These are phyloP conservation scores for Leptatherina wallacei DNA, from an alignment of 2,797 vertebrate genomes.

Conservation along the genomic window DNA sequence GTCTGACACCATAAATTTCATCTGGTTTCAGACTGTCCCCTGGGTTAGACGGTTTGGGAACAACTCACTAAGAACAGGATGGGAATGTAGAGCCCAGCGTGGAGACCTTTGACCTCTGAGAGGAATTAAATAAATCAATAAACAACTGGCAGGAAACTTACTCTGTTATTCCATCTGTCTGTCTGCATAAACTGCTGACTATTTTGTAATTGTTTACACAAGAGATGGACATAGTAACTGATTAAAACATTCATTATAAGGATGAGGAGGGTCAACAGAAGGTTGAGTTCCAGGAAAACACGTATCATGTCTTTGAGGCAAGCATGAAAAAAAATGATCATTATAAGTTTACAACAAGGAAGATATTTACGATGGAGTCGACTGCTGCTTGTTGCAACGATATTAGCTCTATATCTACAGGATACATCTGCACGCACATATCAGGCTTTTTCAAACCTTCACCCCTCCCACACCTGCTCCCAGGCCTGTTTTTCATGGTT, in stretches of 20 bases:
- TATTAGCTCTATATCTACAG: conserved; percentile 36
- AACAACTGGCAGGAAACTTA: conserved; percentile 65
- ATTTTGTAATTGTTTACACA: conserved; percentile 14
- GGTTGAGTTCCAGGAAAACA: background rate
- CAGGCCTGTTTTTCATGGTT: conserved; percentile 9
- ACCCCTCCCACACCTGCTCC: background rate
- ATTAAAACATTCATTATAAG: conserved; percentile 10
- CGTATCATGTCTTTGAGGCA: background rate
- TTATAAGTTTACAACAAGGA: background rate
- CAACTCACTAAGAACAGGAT: conserved; percentile 62
- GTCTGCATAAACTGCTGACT: conserved; percentile 29
- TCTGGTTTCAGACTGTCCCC: conserved; percentile 58
- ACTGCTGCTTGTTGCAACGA: conserved; percentile 28
- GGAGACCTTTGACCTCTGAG: conserved; percentile 65
- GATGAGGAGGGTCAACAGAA: conserved; percentile 2
- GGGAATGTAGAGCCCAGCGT: conserved; percentile 65
- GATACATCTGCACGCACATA: conserved; percentile 11
- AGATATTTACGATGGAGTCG: conserved; percentile 37
- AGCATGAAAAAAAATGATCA: background rate
- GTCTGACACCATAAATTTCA: conserved; percentile 72
- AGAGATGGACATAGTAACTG: background rate
- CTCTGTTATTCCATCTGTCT: conserved; percentile 56
- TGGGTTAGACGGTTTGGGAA: conserved; percentile 60
- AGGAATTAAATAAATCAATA: conserved; percentile 72
- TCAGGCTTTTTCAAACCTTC: background rate